These are phyloP conservation scores for Steinernema hermaphroditum DNA, from an alignment of 2,888 invertebrate species.

Conservation along the genomic window DNA sequence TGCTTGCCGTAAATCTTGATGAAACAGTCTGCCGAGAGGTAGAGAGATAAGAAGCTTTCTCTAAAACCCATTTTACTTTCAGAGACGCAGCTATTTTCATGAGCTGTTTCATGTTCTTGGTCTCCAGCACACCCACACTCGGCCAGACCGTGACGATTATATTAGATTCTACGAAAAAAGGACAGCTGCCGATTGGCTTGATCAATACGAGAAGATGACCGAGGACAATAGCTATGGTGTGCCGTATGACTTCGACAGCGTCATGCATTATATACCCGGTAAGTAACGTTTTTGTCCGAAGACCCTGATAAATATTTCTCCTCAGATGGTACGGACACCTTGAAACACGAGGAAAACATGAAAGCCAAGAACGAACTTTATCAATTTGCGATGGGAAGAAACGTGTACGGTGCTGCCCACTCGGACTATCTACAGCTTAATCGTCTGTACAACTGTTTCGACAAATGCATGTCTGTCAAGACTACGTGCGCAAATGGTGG, in stretches of 20 bases:
- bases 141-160: background rate
- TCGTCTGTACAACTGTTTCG: background rate
- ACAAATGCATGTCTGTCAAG: background rate
- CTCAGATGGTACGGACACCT: background rate
- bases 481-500: constrained; percentile 40
- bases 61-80: too few species aligned
- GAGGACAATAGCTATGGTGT: background rate
- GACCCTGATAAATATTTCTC: background rate
- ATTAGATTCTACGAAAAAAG: background rate
- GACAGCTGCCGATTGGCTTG: background rate
- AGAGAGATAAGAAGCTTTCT: too few species aligned
- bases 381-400: background rate
- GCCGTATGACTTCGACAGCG: background rate
- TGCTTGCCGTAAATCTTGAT: too few species aligned
- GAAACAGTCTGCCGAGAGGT: too few species aligned
- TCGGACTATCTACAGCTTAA: background rate
- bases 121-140: background rate
- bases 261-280: background rate
- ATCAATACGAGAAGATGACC: too few species aligned
- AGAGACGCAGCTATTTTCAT: too few species aligned
- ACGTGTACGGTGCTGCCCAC: background rate
- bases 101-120: background rate
- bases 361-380: background rate
- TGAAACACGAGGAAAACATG: too few species aligned
- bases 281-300: background rate